These are phyloP conservation scores for Eupithecia vulgata DNA, from an alignment of 2,888 invertebrate genomes.

Conservation along the genomic window DNA sequence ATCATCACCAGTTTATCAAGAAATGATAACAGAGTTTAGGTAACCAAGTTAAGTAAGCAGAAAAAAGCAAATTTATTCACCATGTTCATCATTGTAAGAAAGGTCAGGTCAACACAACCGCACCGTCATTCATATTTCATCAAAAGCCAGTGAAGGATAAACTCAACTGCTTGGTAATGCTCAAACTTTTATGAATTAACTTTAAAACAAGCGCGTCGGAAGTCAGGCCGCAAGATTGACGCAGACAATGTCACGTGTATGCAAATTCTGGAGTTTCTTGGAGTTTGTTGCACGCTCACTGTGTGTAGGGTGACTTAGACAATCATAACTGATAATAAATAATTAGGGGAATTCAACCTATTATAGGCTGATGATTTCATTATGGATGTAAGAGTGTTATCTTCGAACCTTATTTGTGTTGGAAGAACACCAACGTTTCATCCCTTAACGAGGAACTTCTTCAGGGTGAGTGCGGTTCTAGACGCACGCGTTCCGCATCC, in stretches of 20 bases:
- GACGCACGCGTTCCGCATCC: too few relatives aligned
- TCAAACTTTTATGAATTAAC: conserved; percentile 39
- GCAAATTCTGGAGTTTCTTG: conserved; percentile 35
- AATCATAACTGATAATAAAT: neutral
- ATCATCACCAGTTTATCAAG: neutral
- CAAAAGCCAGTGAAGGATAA: conserved; percentile 29
- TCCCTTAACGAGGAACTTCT: too few relatives aligned
- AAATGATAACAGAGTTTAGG: neutral
- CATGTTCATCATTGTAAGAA: neutral
- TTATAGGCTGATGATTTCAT: too few relatives aligned
- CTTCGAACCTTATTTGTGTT: too few relatives aligned
- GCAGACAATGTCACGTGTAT: conserved; percentile 45
- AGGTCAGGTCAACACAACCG: conserved; percentile 19
- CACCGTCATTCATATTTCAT: conserved; percentile 30
- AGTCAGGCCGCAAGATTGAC: conserved; percentile 37
- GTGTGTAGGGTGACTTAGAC: conserved; percentile 26
- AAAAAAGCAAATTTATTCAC: neutral
- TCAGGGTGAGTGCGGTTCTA: too few relatives aligned
- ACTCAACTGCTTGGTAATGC: conserved; percentile 38
- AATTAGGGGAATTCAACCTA: neutral
- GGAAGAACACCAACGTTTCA: too few relatives aligned
- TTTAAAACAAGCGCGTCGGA: conserved; percentile 38
- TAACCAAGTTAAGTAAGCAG: neutral
- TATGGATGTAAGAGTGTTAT: too few relatives aligned
- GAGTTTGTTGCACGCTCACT: conserved; percentile 36